Evolutionary conservation across 1,140 invertebrate species (phyloP).

Genomic region (Diachasmimorpha longicaudata): DNA sequence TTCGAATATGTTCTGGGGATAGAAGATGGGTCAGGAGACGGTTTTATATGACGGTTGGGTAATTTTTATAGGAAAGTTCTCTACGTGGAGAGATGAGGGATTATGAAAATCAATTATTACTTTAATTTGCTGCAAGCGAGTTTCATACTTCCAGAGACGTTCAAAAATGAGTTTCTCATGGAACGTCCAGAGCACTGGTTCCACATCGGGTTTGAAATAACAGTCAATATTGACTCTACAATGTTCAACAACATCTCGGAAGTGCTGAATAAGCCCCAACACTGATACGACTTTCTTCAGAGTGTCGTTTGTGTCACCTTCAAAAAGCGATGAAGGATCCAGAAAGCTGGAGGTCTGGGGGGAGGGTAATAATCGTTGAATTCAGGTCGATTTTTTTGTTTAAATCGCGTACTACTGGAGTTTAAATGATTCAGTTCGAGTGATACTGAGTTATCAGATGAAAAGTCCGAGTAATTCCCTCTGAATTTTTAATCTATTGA

Average conservation of each 20-base stretch:
- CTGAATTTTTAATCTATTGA: no score
- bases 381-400: no score
- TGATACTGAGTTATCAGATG: no score
- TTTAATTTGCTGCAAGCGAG: constrained; percentile 60
- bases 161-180: constrained; percentile 69
- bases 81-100: no score
- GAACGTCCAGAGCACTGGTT: constrained; percentile 69
- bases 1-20: constrained; percentile 73
- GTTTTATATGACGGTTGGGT: background rate
- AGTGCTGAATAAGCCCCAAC: constrained; percentile 40
- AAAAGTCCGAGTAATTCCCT: no score
- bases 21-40: no score
- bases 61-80: background rate
- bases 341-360: constrained; percentile 44
- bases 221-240: constrained; percentile 64
- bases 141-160: constrained; percentile 65
- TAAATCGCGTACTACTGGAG: no score
- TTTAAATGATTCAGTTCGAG: no score
- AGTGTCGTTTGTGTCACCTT: constrained; percentile 68
- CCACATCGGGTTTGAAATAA: constrained; percentile 63
- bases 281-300: constrained; percentile 42
- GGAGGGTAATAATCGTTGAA: no score
- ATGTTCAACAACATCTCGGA: constrained; percentile 53
- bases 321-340: constrained; percentile 65
- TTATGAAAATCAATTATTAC: constrained; percentile 21